Base-by-base conservation (phyloP, 2,113 vertebrate species). In the Forbesichthys papilliferus region DNA sequence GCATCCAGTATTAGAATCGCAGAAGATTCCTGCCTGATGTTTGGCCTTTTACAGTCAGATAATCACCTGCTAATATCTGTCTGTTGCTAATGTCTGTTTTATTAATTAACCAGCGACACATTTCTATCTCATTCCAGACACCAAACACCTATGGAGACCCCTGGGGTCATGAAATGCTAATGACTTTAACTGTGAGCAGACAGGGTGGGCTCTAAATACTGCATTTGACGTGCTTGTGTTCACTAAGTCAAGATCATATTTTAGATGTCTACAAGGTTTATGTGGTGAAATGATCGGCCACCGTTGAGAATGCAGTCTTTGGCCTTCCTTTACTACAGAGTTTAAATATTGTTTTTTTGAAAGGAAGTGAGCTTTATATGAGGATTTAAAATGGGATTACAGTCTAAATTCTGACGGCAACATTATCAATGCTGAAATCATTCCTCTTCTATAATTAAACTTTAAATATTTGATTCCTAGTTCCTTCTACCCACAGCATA, bases 121-220 rank as follows among this genome's bases (percentile, higher is more conserved):
- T 86, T 86, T 83, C 69, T 75, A 76, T 84, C 79, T 80, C 59
- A 78, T 80, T 77, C 51, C 74, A 67, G 58, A 86, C 85, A 83
- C 87, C 86, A 90, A 88, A 87, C 81, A 34, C 69, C n/a, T 65
- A 46, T 64, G 65, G 71, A 84, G 73, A 55, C 68, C 82, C 76
- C 58, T 14, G 33, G 81, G 79, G 71, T 81, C 68, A 56, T 8
- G 18, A 59, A 47, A 61, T 55, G 57, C 68, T 76, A 77, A 78
- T 77, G 84, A 64, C 71, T 59, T 68, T 80, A 86, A 84, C 80
- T 79, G 85, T 85, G 85, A 85, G 59, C 69, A 71, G 64, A 66
- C 80, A 61, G 9, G 69, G 82, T 78, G 71, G 82, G 72, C 60
- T 71, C 66, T 83, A 47, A 13, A 48, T 80, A 14, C 51, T 53